Conservation (phyloP, 2,797 vertebrate species). For the Phoebastria nigripes region DNA sequence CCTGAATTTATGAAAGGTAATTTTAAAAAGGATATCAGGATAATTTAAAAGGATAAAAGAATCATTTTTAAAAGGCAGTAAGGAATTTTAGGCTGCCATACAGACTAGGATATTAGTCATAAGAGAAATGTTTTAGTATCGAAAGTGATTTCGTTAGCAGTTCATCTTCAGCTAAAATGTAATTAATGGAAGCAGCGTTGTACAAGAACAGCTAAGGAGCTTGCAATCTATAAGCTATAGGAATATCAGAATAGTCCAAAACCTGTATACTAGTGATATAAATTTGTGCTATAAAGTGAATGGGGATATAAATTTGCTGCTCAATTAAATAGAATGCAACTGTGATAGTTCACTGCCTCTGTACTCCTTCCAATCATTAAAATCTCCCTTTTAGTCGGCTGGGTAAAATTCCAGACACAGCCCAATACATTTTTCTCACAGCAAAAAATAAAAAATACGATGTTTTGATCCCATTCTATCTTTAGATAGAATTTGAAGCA, state of each 20-base stretch:
- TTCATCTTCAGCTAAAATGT: background rate
- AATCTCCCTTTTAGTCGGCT: background rate
- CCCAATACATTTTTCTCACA: background rate
- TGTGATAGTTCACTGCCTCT: background rate
- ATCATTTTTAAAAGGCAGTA: background rate
- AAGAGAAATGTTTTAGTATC: background rate
- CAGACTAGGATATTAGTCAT: background rate
- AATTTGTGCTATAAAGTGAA: background rate
- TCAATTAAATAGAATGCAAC: background rate
- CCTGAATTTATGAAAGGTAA: background rate
- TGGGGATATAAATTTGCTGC: background rate
- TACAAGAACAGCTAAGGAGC: background rate
- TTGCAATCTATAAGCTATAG: background rate
- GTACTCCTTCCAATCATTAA: background rate
- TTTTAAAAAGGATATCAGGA: background rate
- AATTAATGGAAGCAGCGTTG: background rate
- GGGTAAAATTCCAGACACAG: background rate
- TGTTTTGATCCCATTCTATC: background rate
- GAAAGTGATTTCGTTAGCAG: background rate
- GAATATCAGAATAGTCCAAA: background rate
- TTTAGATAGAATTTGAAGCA: background rate
- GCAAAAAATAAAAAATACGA: background rate
- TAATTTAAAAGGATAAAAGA: background rate
- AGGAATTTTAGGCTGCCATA: background rate
- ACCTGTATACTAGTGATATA: background rate